A percentile compares a stretch with the other conserved stretches of the same genome.
Evolutionary conservation across 37 sponge, comb jelly and placozoan species (phyloP).

Genomic region (Eunapius fragilis): DNA sequence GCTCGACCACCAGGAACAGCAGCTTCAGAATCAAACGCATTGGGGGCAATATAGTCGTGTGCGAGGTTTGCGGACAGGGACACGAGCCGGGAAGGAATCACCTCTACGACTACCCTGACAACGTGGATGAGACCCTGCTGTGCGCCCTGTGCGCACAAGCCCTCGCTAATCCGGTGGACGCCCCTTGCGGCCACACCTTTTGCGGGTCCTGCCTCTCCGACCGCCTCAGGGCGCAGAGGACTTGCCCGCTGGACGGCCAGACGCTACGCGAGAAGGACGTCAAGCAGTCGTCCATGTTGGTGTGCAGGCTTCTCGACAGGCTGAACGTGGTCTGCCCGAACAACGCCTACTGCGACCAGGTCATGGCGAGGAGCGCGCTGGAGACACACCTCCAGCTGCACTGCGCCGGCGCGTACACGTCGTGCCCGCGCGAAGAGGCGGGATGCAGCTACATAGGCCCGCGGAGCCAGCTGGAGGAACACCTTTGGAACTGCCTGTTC

Average conservation of each 20-base stretch:
- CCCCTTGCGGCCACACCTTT: conserved; percentile 87
- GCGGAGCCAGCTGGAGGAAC: conserved; percentile 79
- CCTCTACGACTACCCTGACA: conserved; percentile 85
- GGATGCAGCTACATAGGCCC: conserved; percentile 78
- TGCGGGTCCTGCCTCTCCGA: conserved; percentile 62
- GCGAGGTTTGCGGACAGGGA: conserved; percentile 74
- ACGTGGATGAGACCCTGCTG: conserved; percentile 75
- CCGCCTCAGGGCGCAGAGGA: conserved; percentile 29
- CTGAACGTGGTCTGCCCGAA: conserved; percentile 86
- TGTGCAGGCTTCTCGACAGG: conserved; percentile 80
- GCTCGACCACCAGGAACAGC: conserved; percentile 20
- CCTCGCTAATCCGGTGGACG: conserved; percentile 83
- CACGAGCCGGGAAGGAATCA: conserved; percentile 75
- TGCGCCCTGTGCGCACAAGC: conserved; percentile 80
- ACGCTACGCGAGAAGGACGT: conserved; percentile 43
- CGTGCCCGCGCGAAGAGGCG: conserved; percentile 67
- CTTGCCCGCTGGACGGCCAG: conserved; percentile 66
- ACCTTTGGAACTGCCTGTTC: conserved; percentile 79
- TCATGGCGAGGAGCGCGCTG: conserved; percentile 58
- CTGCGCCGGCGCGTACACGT: conserved; percentile 73
- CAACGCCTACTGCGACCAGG: conserved; percentile 78
- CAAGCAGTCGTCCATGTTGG: conserved; percentile 61
- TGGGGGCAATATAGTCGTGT: conserved; percentile 60
- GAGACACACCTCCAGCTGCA: conserved; percentile 67
- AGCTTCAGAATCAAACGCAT: conserved; percentile 58